Evolutionary conservation across 2,797 vertebrate species (phyloP), one percentile per base, ranked within the genome.

Genomic region (Uromys caudimaculatus): DNA sequence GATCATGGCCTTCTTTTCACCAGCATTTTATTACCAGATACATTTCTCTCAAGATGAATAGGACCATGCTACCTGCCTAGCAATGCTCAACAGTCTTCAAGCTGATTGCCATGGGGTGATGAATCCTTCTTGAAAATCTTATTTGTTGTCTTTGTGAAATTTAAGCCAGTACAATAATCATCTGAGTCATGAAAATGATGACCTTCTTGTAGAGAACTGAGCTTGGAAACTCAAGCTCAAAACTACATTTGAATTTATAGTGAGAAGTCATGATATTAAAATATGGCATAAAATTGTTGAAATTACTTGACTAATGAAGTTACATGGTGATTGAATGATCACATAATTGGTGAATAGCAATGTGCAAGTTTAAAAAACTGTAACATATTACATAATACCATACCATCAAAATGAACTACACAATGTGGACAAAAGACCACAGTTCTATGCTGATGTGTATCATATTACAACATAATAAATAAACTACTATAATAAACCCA

Each of bases 401-500:
- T 13, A 64, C 87, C 83, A 64, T 58, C 44, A 89, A 97, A 85
- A 71, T 47, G 64, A 7, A 60, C 14, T 88, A 41, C 44, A 60
- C 35, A 71, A 38, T 60, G 2, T 32, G 24, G 73, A 54, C 54
- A 89, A 75, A 89, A 44, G 75, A 17, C 19, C 88, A 23, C 41
- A 17, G 3, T 67, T 85, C 27, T 29, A 6, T 71, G 79, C 62
- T 44, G 89, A 19, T 17, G 7, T 87, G 64, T 76, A 24, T 62
- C 78, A 71, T 88, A 23, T 47, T 81, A 47, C 19, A 95, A 32
- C 50, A 78, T 83, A 93, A 75, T 9, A 89, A 95, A 44, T 91
- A n/a, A 94, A 91, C 35, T 76, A 56, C 11, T 21, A 75, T 88
- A 92, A 23, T 76, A 77, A 93, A 78, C 16, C 5, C 27, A 84